Evolutionary conservation across 2,797 vertebrate genomes (phyloP).

Genomic region (Hafferia zeledoni): DNA sequence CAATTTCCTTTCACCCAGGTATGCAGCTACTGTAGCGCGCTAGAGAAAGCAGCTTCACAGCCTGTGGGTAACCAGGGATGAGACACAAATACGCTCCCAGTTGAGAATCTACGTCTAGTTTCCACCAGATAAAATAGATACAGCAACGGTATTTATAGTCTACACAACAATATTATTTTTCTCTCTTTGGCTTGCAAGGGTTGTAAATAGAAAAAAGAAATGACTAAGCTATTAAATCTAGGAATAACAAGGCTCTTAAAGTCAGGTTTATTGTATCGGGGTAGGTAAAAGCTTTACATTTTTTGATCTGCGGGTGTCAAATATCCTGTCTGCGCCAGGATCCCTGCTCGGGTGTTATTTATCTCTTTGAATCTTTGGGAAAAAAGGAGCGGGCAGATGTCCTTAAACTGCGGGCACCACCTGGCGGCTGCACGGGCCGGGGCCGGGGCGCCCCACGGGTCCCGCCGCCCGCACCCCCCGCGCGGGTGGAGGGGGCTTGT

Average conservation of each 20-base stretch:
- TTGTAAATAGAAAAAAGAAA: conserved; percentile 70
- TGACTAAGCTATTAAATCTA: conserved; percentile 66
- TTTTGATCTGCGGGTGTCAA: conserved; percentile 69
- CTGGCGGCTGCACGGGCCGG: conserved; percentile 47
- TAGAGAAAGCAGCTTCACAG: not conserved
- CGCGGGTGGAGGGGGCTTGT: not conserved
- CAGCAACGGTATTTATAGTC: conserved; percentile 56
- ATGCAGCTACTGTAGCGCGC: not conserved
- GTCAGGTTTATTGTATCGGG: conserved; percentile 63
- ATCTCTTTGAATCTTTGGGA: not conserved
- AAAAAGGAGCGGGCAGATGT: conserved; percentile 50
- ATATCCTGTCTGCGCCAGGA: conserved; percentile 54
- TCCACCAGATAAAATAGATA: conserved; percentile 43
- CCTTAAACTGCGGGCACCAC: conserved; percentile 73
- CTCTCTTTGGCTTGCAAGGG: conserved; percentile 65
- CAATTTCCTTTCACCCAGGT: conserved; percentile 39
- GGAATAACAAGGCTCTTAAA: conserved; percentile 71
- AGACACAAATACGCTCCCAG: not conserved
- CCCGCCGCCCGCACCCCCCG: not conserved
- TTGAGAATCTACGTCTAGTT: conserved; percentile 23
- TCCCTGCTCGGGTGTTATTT: conserved; percentile 60
- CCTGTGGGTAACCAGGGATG: not conserved
- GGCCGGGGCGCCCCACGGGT: not conserved
- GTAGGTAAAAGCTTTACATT: conserved; percentile 65
- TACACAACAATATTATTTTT: conserved; percentile 63